phyloP scores from a whole-genome alignment of 2,888 invertebrate species.

The Tubulanus polymorphus region DNA sequence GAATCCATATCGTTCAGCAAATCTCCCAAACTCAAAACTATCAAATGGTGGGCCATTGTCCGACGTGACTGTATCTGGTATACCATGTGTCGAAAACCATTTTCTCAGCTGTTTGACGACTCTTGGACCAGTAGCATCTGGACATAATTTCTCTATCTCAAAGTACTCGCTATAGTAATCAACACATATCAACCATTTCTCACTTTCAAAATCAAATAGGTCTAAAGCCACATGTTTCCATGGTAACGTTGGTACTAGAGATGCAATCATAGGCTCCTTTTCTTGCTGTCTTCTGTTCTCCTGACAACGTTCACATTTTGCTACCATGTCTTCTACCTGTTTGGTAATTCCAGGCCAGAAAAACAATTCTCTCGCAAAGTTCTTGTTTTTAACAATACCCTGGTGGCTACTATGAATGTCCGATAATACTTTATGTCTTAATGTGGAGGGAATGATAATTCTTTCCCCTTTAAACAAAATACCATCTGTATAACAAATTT shows the following conservation, averaged over 20 bases:
- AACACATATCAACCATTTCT: constrained; percentile 8
- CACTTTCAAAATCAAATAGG: constrained; percentile 13
- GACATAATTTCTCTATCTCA: constrained; percentile 8
- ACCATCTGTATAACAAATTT: constrained; percentile 5
- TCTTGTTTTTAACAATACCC: constrained; percentile 1
- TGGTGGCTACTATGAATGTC: background rate
- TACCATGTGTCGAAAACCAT: constrained; percentile 14
- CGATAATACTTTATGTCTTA: constrained; percentile 1
- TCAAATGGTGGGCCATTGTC: constrained; percentile 19
- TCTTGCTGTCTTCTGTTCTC: background rate
- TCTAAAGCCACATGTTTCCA: constrained; percentile 12
- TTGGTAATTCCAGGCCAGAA: constrained; percentile 10
- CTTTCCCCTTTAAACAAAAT: constrained; percentile 6
- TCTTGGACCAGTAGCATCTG: background rate
- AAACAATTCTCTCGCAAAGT: constrained; percentile 3
- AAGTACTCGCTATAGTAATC: constrained; percentile 16
- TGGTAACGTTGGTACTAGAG: constrained; percentile 8
- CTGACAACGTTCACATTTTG: background rate
- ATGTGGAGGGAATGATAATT: constrained; percentile 7
- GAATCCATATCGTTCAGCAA: constrained; percentile 10
- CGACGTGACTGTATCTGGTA: constrained; percentile 5
- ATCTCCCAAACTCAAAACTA: constrained; percentile 7
- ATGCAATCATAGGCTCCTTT: constrained; percentile 4
- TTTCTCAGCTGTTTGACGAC: constrained; percentile 12
- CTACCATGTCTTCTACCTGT: constrained; percentile 2